Conservation (phyloP, 2,113 vertebrate species). For the Rutilus rutilus region DNA sequence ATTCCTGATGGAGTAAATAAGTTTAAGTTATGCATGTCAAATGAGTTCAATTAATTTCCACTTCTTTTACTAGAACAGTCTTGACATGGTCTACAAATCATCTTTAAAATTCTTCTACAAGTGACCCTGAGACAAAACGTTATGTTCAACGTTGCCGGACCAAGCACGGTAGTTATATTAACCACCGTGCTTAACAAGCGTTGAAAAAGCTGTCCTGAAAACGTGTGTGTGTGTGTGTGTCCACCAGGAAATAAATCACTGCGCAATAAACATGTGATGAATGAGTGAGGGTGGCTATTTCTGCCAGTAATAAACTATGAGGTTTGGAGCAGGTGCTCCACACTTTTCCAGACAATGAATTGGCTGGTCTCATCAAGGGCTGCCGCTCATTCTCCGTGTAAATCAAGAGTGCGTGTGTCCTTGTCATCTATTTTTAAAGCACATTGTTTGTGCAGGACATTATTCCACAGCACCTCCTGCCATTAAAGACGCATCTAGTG, state of each 20-base stretch:
- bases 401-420: conserved; percentile 46
- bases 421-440: conserved; percentile 56
- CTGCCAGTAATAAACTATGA: conserved; percentile 65
- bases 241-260: conserved; percentile 56
- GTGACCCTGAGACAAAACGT: background rate
- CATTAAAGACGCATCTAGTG: background rate
- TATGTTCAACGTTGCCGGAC: background rate
- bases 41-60: background rate
- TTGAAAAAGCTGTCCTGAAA: background rate
- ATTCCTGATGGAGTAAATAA: conserved; percentile 34
- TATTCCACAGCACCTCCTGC: conserved; percentile 21
- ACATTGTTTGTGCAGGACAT: background rate
- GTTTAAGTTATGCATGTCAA: background rate
- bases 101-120: background rate
- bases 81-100: background rate
- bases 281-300: conserved; percentile 64
- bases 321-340: conserved; percentile 71
- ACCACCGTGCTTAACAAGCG: background rate
- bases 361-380: conserved; percentile 60
- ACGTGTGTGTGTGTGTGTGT: conserved; percentile 20
- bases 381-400: conserved; percentile 46
- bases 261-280: conserved; percentile 55
- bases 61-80: background rate
- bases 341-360: conserved; percentile 67
- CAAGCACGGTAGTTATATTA: background rate